A percentile compares a stretch with the other conserved stretches of the same genome.
Evolutionary conservation across 2,888 invertebrate species (phyloP).

Genomic region (Synanthedon vespiformis): DNA sequence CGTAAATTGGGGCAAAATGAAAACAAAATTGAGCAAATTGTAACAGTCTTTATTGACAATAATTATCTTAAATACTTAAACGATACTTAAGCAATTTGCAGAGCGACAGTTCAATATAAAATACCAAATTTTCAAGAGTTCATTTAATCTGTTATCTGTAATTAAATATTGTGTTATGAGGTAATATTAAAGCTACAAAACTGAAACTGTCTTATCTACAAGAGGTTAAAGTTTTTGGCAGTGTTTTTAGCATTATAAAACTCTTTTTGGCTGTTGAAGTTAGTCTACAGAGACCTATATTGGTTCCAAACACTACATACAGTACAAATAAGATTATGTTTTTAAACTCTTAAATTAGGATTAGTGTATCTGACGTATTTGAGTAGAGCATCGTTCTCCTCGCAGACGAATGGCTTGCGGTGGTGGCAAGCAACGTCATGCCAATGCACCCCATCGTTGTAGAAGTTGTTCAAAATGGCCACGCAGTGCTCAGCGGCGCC

Average conservation of each 20-base stretch:
- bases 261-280: neutral
- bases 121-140: too few relatives aligned
- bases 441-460: conserved; percentile 92
- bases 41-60: conserved; percentile 58
- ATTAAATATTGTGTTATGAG: conserved; percentile 17
- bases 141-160: neutral
- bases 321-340: neutral
- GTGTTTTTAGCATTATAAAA: conserved; percentile 9
- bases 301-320: neutral
- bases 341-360: conserved; percentile 80
- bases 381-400: conserved; percentile 87
- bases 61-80: conserved; percentile 25
- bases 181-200: conserved; percentile 23
- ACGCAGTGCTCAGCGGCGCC: conserved; percentile 89
- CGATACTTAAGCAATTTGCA: neutral
- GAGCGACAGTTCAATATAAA: neutral
- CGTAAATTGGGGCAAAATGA: too few relatives aligned
- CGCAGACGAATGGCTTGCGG: conserved; percentile 88
- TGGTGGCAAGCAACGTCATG: conserved; percentile 93
- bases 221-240: conserved; percentile 10
- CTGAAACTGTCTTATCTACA: conserved; percentile 11
- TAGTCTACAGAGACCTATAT: neutral
- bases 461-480: conserved; percentile 89
- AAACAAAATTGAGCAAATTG: conserved; percentile 3
- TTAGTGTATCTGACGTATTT: conserved; percentile 87